Percentiles rank a stretch among this genome's conserved stretches.
Conservation (phyloP, 2,797 vertebrate species). For the Myotis vivesi region DNA sequence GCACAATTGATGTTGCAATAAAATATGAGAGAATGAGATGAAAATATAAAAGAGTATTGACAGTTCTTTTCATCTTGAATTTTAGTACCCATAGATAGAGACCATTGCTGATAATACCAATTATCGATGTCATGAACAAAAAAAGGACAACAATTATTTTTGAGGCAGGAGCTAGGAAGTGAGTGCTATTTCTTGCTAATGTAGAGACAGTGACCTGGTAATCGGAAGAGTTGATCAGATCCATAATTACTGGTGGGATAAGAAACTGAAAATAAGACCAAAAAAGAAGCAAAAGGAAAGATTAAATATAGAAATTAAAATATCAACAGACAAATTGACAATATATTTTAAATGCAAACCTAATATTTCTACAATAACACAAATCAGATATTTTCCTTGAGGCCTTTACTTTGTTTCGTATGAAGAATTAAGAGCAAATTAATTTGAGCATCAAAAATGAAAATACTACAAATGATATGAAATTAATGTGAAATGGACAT, state of each 20-base stretch:
- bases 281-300: conserved; percentile 8
- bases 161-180: not conserved
- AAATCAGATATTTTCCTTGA: conserved; percentile 38
- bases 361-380: conserved; percentile 5
- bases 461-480: conserved; percentile 29
- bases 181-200: conserved; percentile 50
- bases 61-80: conserved; percentile 76
- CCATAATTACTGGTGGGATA: conserved; percentile 55
- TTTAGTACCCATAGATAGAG: conserved; percentile 76
- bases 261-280: conserved; percentile 20
- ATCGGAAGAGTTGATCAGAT: conserved; percentile 27
- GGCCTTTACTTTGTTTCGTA: not conserved
- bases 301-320: conserved; percentile 39
- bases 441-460: conserved; percentile 10
- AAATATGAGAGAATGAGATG: conserved; percentile 77
- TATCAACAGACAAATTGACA: not conserved
- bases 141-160: not conserved
- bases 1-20: conserved; percentile 54
- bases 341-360: conserved; percentile 8
- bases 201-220: conserved; percentile 7
- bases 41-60: conserved; percentile 74
- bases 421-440: conserved; percentile 39
- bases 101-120: conserved; percentile 63
- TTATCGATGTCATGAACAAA: conserved; percentile 48
- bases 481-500: conserved; percentile 34